Conservation (phyloP, 2,113 vertebrate species). For the Falco punctatus region DNA sequence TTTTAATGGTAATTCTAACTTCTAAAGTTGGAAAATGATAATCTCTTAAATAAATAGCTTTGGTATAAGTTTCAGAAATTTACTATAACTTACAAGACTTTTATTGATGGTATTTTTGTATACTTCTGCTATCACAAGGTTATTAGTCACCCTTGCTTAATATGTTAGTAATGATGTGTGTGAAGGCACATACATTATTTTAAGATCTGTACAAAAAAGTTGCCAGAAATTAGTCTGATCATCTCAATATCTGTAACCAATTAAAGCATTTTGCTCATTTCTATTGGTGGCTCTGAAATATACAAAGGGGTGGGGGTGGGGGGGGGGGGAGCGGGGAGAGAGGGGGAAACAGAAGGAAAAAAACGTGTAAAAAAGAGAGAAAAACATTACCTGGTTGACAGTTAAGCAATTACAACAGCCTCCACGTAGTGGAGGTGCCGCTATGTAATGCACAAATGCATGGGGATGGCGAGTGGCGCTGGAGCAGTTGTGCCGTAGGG, state of each 20-base stretch:
- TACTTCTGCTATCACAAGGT: background rate
- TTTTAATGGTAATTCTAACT: background rate
- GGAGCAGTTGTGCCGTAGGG: accelerated
- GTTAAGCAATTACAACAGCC: background rate
- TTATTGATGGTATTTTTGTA: background rate
- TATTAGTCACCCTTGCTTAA: background rate
- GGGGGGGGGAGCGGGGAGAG: too few relatives aligned
- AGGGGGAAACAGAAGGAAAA: too few relatives aligned
- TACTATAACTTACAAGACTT: background rate
- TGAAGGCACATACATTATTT: background rate
- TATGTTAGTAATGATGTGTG: background rate
- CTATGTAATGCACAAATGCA: accelerated
- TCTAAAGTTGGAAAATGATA: background rate
- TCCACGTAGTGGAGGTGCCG: accelerated
- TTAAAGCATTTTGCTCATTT: background rate
- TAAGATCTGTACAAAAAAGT: background rate
- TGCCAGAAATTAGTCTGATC: background rate
- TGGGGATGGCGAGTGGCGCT: background rate
- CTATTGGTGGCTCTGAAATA: background rate
- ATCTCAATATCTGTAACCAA: background rate
- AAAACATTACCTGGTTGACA: background rate
- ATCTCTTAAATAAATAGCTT: background rate
- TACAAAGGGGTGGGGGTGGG: background rate
- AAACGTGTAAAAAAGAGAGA: background rate
- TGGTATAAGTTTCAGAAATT: background rate